A percentile compares a stretch with the other conserved stretches of the same genome.
phyloP scores from a whole-genome alignment of 2,888 invertebrate genomes.

The Nudaria mundana region DNA sequence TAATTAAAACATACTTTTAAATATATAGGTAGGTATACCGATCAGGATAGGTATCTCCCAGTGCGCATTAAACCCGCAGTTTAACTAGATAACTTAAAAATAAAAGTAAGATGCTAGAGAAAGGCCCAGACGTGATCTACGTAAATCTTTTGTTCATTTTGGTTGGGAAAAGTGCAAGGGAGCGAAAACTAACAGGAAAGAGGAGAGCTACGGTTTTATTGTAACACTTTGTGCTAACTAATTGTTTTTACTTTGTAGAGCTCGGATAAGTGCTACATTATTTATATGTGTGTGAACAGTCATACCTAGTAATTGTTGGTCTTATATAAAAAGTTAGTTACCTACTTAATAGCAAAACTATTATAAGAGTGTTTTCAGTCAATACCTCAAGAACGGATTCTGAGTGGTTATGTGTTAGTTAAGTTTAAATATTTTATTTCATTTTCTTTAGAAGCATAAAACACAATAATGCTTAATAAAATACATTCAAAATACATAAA shows the following conservation, averaged over 20 bases:
- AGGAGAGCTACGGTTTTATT: slow-evolving; percentile 54
- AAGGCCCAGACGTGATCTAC: slow-evolving; percentile 56
- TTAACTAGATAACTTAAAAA: slow-evolving; percentile 29
- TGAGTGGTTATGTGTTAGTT: no score
- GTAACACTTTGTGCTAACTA: slow-evolving; percentile 57
- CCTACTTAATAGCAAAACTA: no score
- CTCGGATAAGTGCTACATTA: slow-evolving; percentile 19
- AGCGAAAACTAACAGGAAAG: slow-evolving; percentile 69
- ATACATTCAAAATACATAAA: no score
- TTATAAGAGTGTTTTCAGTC: no score
- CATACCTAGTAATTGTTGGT: no score
- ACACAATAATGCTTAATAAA: no score
- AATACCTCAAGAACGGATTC: no score
- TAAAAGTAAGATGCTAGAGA: slow-evolving; percentile 39
- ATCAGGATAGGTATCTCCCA: slow-evolving; percentile 22
- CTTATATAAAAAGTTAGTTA: neutral
- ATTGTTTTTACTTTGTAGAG: slow-evolving; percentile 53
- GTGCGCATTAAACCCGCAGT: slow-evolving; percentile 27
- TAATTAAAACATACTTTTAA: no score
- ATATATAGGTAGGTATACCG: no score
- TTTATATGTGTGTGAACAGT: neutral
- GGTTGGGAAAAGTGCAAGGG: slow-evolving; percentile 62
- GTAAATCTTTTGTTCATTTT: slow-evolving; percentile 69
- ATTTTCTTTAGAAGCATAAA: neutral
- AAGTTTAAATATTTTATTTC: neutral